Base-by-base conservation (phyloP, 2,888 invertebrate genomes). In the Fragum fragum region DNA sequence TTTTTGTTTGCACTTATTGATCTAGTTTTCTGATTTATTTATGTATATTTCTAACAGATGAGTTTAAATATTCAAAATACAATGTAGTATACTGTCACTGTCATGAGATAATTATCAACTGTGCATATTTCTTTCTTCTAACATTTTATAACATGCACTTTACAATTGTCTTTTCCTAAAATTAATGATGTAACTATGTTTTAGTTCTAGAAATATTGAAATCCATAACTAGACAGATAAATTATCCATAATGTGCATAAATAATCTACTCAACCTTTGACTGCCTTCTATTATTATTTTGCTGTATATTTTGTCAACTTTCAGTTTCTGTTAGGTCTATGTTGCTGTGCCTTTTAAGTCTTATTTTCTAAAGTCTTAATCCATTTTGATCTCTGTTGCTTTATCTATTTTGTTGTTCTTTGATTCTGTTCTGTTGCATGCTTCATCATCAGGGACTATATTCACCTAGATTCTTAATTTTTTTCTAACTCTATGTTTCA, bases 371-470 rank as follows among this genome's bases (percentile, higher is more conserved):
- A 57, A 57, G 57, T 28, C 28, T 47, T 47, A 47, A 47, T 47
- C 5, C 5, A 47, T 47, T 47, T 18, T 47, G 47, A 47, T 47
- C 28, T 57, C 57, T 57, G 26, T 61, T 61, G 61, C 61, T 61
- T 59, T 32, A 32, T 61, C 61, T 61, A 57, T 57, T 57, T 57
- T 57, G 57, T 57, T 61, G 32, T 61, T 61, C 61, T 61, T 28
- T 28, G 29, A 61, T 32, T 61, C 61, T 61, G 61, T 61, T 32
- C 32, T 29, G 32, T 32, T 61, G 61, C 61, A 61, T 61, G 61
- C 28, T n/a, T 32, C 61, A 29, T 32, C 32, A 29, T 61, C 7
- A 32, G 61, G 47, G 47, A 18, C 47, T 47, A 47, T 47, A 14
- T 14, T 47, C 16, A 18, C 47, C 14, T n/a, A 9, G 47, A 2